Evolutionary conservation across 1,140 invertebrate species (phyloP), one percentile per base, ranked within the genome.

Genomic region (Ceratoteleas bidentatus): DNA sequence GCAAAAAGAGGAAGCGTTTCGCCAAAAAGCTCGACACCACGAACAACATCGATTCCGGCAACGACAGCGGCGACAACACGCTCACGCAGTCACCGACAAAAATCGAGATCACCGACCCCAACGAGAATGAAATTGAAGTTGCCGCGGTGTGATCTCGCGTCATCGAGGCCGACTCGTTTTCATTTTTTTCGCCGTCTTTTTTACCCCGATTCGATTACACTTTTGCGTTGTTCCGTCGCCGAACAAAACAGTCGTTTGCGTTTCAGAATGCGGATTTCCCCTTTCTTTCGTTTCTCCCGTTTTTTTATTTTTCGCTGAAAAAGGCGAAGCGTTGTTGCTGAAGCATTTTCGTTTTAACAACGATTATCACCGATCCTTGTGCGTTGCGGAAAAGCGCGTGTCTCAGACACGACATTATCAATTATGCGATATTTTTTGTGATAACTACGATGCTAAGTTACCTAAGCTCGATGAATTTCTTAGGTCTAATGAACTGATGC

Each of bases 31-130:
- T 64, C 0, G 70, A 83, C 34, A 72, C 33, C 14, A 62, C 52
- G 32, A 85, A 85, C 36, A 88, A 85, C 32, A 88, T 58, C 32
- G 85, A 88, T 53, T 88, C 87, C 0, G 76, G 79, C 32, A 85
- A 74, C 24, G 88, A 89, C 50, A 90, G 84, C 57, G 85, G 83
- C 0, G 85, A 90, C 50, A 87, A 86, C 0, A 90, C 87, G 16
- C 57, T 83, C 24, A 70, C 65, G 14, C 74, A 78, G 3, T 75
- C 81, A n/a, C 84, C 82, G 4, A 57, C 64, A 5, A 84, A 83
- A 76, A 57, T 52, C 32, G 68, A 83, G 34, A 33, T 61, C 45
- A 32, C 47, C 14, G 75, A 78, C 10, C 49, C 60, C 6, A 69
- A 66, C 36, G 56, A 82, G 50, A 69, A 69, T 49, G n/a, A 60